phyloP scores from a whole-genome alignment of 2,888 invertebrate species.

The Mesorhabditis spiculigera region DNA sequence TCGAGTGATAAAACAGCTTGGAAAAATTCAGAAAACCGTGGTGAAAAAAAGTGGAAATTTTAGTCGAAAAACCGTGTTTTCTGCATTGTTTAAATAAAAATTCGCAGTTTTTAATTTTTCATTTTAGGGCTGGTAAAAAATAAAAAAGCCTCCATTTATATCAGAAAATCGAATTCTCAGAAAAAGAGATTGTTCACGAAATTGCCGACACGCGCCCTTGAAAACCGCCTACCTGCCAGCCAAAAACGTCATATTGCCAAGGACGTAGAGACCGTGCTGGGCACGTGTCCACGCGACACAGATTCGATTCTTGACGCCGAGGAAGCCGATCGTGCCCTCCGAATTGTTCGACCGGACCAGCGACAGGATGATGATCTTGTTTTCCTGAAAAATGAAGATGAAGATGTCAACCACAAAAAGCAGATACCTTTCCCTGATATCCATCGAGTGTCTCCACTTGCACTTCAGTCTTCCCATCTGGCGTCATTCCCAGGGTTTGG shows the following conservation, averaged over 20 bases:
- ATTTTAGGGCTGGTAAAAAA: too few relatives aligned
- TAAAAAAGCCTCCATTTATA: too few relatives aligned
- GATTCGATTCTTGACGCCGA: slow-evolving; percentile 54
- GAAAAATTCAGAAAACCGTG: too few relatives aligned
- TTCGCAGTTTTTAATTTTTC: too few relatives aligned
- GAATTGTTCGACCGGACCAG: slow-evolving; percentile 75
- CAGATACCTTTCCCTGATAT: slow-evolving; percentile 29
- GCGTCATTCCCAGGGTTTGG: not conserved
- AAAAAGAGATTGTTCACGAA: too few relatives aligned
- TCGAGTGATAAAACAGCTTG: too few relatives aligned
- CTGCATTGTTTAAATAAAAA: too few relatives aligned
- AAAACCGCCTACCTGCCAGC: slow-evolving; percentile 15
- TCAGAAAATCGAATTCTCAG: too few relatives aligned
- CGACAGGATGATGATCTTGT: slow-evolving; percentile 72
- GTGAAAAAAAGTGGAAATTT: too few relatives aligned
- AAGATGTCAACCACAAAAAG: not conserved
- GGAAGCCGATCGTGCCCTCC: slow-evolving; percentile 66
- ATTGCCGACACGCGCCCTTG: too few relatives aligned
- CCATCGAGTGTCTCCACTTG: slow-evolving; percentile 37
- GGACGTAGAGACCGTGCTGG: slow-evolving; percentile 71
- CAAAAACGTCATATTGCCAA: slow-evolving; percentile 67
- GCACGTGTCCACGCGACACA: slow-evolving; percentile 70
- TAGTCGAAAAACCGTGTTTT: too few relatives aligned
- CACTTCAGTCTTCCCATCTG: slow-evolving; percentile 10
- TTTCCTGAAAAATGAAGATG: slow-evolving; percentile 27